Conservation (phyloP, 2,797 vertebrate species). For the Intellagama lesueurii region DNA sequence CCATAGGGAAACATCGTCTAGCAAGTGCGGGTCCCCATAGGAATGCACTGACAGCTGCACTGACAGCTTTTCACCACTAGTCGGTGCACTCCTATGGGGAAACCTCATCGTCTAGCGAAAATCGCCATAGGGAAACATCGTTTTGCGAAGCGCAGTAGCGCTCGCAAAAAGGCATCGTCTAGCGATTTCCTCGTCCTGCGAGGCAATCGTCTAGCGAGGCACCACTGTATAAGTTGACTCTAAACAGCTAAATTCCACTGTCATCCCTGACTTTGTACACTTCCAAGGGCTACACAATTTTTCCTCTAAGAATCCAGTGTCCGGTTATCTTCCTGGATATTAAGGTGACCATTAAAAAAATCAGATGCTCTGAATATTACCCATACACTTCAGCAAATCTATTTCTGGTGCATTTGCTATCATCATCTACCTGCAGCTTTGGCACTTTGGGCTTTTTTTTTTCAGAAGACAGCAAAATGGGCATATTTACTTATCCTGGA, state of each 20-base stretch:
- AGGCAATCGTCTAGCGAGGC: no score
- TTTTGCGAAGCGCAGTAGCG: no score
- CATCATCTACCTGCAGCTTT: background rate
- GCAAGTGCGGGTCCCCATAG: no score
- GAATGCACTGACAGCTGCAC: no score
- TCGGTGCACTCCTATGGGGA: no score
- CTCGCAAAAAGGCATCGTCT: no score
- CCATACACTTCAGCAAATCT: conserved; percentile 3
- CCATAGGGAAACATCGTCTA: no score
- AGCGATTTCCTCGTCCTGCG: no score
- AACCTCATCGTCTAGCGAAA: no score
- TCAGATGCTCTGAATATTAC: background rate
- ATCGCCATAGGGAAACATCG: no score
- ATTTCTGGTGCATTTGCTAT: background rate
- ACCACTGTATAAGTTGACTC: no score
- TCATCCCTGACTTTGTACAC: conserved; percentile 33
- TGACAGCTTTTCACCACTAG: no score
- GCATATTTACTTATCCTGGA: background rate
- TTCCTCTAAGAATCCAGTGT: background rate
- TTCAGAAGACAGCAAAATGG: background rate
- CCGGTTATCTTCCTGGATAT: conserved; percentile 14
- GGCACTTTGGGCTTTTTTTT: background rate
- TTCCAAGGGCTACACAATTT: conserved; percentile 29
- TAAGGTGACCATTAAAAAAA: background rate
- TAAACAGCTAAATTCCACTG: conserved; percentile 1